Percentiles rank a stretch among this genome's conserved stretches.
phyloP scores from a whole-genome alignment of 2,113 vertebrate species.

The Petrocephalus microphthalmus region DNA sequence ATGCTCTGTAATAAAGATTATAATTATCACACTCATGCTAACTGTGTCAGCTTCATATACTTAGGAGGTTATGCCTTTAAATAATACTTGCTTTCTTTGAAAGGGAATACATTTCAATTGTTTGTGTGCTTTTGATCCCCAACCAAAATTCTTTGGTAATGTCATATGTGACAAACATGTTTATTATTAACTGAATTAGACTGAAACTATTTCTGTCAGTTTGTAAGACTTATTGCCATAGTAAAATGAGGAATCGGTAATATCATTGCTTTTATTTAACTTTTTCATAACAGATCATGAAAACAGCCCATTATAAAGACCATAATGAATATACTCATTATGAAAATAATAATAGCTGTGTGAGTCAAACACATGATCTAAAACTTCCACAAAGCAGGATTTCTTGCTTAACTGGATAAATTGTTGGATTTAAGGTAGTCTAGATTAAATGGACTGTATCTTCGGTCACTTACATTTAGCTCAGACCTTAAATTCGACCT shows the following conservation, averaged over 20 bases:
- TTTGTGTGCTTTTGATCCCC: not conserved
- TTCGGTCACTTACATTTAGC: not conserved
- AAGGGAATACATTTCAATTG: not conserved
- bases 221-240: not conserved
- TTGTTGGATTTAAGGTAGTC: too few relatives aligned
- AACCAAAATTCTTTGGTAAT: not conserved
- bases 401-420: too few relatives aligned
- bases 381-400: too few relatives aligned
- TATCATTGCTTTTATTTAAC: not conserved
- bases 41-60: too few relatives aligned
- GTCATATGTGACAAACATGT: not conserved
- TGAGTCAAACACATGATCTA: too few relatives aligned
- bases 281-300: too few relatives aligned
- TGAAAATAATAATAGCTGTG: too few relatives aligned
- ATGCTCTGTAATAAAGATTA: not conserved
- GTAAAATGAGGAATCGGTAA: not conserved
- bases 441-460: not conserved
- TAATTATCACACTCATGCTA: not conserved
- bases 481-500: not conserved
- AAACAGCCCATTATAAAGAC: too few relatives aligned
- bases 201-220: not conserved
- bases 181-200: not conserved
- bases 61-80: not conserved
- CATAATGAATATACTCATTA: too few relatives aligned
- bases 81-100: not conserved